phyloP scores from a whole-genome alignment of 2,113 vertebrate genomes.

The Gnathonemus longibarbis region DNA sequence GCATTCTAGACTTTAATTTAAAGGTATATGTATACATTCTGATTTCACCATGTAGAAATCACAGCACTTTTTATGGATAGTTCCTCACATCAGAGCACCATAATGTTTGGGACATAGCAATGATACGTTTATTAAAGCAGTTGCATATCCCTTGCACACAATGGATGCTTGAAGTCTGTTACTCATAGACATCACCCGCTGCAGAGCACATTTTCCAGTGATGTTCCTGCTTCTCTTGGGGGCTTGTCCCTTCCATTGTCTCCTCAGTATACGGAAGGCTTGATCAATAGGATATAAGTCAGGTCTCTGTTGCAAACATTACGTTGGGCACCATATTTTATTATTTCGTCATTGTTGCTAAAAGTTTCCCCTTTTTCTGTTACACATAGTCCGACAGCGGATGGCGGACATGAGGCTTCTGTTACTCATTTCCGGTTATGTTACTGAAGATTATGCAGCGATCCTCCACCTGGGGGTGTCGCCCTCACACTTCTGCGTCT shows the following conservation, averaged over 20 bases:
- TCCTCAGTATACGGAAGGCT: neutral
- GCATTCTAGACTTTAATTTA: neutral
- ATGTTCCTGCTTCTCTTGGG: neutral
- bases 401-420: neutral
- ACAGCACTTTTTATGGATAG: neutral
- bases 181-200: neutral
- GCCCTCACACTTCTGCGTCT: neutral
- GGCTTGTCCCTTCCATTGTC: neutral
- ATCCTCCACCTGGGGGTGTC: neutral
- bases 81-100: neutral
- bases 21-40: neutral
- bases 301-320: neutral
- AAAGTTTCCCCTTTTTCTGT: neutral
- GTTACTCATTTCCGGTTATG: neutral
- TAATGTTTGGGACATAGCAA: neutral
- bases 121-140: neutral
- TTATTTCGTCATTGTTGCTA: too few species aligned
- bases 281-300: neutral
- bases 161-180: too few species aligned
- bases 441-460: neutral
- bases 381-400: neutral
- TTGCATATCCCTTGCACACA: neutral
- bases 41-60: neutral
- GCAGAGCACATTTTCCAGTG: neutral
- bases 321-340: too few species aligned